Evolutionary conservation across 2,888 invertebrate species (phyloP).

Genomic region (Oxytorus armatus): DNA sequence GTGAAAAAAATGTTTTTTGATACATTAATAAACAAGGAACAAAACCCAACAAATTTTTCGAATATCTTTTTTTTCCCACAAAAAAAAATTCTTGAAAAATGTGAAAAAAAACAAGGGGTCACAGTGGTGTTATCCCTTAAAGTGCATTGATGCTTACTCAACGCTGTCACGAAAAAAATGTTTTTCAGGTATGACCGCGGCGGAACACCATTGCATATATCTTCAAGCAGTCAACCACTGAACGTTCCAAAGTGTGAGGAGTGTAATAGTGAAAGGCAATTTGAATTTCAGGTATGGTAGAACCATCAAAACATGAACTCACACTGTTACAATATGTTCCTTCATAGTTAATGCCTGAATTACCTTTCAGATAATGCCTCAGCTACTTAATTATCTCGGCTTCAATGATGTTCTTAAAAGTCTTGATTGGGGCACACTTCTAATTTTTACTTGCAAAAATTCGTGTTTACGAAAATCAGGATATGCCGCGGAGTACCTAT

Average conservation of each 20-base stretch:
- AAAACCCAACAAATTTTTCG: too few relatives aligned
- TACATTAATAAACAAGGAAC: too few relatives aligned
- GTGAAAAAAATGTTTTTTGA: too few relatives aligned
- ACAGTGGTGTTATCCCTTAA: too few relatives aligned
- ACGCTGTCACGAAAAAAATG: not conserved
- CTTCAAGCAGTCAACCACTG: constrained; percentile 85
- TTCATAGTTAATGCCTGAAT: constrained; percentile 75
- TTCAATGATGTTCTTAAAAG: constrained; percentile 87
- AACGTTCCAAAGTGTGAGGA: constrained; percentile 90
- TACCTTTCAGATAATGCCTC: constrained; percentile 91
- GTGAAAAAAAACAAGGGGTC: too few relatives aligned
- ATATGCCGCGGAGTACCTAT: constrained; percentile 92
- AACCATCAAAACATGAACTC: not conserved
- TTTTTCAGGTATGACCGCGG: constrained; percentile 89
- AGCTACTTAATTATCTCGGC: constrained; percentile 89
- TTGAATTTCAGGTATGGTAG: constrained; percentile 93
- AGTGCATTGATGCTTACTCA: too few relatives aligned
- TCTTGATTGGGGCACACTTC: constrained; percentile 96
- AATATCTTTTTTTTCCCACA: too few relatives aligned
- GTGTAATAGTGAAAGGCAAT: constrained; percentile 91
- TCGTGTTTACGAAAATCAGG: constrained; percentile 89
- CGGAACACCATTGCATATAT: constrained; percentile 94
- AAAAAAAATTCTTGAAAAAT: too few relatives aligned
- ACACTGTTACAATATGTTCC: constrained; percentile 16
- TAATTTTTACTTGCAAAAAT: constrained; percentile 93